Conservation (phyloP, 2,797 vertebrate genomes). For the Malacoraja senta region DNA sequence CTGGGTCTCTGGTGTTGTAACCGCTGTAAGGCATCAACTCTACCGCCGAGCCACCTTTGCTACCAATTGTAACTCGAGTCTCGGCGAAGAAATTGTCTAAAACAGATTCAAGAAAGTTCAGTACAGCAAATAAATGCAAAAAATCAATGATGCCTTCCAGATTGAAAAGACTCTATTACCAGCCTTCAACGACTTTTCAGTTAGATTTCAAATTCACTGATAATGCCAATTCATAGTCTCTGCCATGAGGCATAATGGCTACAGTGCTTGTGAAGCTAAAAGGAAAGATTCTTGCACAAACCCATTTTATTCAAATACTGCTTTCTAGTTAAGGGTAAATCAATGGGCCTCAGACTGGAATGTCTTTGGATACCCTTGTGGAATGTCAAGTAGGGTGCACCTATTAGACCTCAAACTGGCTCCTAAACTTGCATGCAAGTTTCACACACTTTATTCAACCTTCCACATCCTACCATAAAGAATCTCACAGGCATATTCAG, state of each 20-base stretch:
- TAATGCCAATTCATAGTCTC: neutral
- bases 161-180: neutral
- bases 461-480: too few species aligned
- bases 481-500: neutral
- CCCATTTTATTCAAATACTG: neutral
- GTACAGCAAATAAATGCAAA: neutral
- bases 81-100: neutral
- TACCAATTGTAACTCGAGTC: neutral
- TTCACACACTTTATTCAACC: neutral
- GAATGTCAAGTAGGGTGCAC: neutral
- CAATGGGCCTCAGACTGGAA: neutral
- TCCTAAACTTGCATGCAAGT: neutral
- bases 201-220: neutral
- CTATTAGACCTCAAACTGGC: neutral
- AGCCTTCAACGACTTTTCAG: neutral
- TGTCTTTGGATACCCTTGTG: neutral
- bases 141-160: constrained; percentile 7
- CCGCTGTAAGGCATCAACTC: too few species aligned
- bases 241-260: neutral
- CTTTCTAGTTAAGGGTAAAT: neutral
- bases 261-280: neutral
- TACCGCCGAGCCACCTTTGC: neutral
- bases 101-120: neutral
- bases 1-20: too few species aligned
- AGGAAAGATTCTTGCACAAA: neutral